Evolutionary conservation across 2,797 vertebrate species (phyloP), one percentile per base, ranked within the genome.

Genomic region (Liparis tanakae): DNA sequence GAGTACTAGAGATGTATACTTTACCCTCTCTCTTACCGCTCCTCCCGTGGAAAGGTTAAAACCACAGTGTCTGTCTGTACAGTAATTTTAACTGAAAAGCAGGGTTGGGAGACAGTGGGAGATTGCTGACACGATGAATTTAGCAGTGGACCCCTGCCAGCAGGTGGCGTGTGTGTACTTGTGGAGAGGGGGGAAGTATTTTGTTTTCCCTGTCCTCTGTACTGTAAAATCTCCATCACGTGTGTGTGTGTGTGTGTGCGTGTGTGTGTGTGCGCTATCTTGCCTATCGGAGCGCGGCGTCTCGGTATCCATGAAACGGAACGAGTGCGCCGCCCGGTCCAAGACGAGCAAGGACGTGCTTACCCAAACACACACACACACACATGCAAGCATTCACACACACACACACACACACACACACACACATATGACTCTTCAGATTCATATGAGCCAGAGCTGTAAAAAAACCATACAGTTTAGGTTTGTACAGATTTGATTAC

Each of bases 401-500:
- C n/a, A 30, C 4, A 30, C 25, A 4, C 25, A 30, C 25, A 30
- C 25, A 30, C 78, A 20, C 74, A 68, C 50, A 58, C 61, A 78
- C 67, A 50, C 44, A 37, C 67, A 76, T 82, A 84, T 77, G 75
- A 87, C 84, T 86, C 79, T 89, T 92, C 89, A 91, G 89, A 93
- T 90, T 92, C 89, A 90, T 87, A 92, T 91, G 89, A 92, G 91
- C 92, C 91, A 91, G 92, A 93, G 88, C 92, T 93, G 91, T 93
- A 92, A 89, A 90, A 90, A 84, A 2, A 70, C 84, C 90, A 80
- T 91, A 87, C 90, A 91, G 89, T 90, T 91, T 93, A 94, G 92
- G 92, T 94, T 94, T 95, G 93, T 94, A 95, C 92, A 94, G 93
- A 92, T 91, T 93, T 94, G 91, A 93, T 93, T 94, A 95, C 92